Conservation (phyloP, 2,797 vertebrate genomes). For the Diplodus sargus region DNA sequence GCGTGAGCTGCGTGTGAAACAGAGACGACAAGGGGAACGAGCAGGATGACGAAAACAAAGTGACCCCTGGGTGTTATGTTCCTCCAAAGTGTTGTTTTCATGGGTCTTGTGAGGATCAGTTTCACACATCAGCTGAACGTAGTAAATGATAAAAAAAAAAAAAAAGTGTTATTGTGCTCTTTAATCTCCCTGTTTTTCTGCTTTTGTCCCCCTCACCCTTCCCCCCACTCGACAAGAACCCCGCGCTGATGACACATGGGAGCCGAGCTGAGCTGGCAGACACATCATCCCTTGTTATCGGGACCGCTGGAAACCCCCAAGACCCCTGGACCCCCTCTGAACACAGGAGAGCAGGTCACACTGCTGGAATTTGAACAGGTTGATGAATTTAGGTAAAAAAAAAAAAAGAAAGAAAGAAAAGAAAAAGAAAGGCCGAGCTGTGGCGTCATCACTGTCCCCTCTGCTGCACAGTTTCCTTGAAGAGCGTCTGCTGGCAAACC, state of each 20-base stretch:
- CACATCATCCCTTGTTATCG: conserved; percentile 68
- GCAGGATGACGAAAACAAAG: conserved; percentile 29
- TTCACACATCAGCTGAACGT: conserved; percentile 35
- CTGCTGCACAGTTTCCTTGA: conserved; percentile 58
- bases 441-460: conserved; percentile 65
- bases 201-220: conserved; percentile 58
- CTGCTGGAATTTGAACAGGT: conserved; percentile 65
- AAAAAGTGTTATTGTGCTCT: conserved; percentile 66
- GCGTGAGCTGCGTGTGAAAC: not conserved
- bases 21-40: conserved; percentile 13
- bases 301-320: conserved; percentile 46
- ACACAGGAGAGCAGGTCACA: conserved; percentile 65
- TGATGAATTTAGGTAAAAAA: conserved; percentile 35
- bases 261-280: conserved; percentile 61
- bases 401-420: too few relatives aligned
- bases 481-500: conserved; percentile 69
- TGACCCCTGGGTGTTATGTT: conserved; percentile 43
- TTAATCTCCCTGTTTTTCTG: conserved; percentile 81
- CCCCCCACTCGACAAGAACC: conserved; percentile 49
- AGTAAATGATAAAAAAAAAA: conserved; percentile 51
- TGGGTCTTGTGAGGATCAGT: conserved; percentile 25
- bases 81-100: conserved; percentile 48
- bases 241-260: conserved; percentile 55
- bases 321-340: conserved; percentile 37
- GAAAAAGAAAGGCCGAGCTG: conserved; percentile 1